Conservation (phyloP, 2,113 vertebrate species). For the Trinectes maculatus region DNA sequence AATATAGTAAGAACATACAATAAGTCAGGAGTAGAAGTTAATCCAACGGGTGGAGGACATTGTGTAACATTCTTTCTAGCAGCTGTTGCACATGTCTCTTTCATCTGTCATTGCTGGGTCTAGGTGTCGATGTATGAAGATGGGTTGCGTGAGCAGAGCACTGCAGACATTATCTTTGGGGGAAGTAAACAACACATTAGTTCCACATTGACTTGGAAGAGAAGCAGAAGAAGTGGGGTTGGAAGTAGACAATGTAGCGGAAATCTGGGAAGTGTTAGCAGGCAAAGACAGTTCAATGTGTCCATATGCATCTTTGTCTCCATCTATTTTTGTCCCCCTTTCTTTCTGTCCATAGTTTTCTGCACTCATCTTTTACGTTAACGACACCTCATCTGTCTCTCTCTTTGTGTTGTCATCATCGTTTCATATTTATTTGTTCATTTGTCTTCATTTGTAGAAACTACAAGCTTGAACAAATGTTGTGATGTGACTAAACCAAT, state of each 20-base stretch:
- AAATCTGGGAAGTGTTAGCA: constrained; percentile 62
- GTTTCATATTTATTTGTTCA: no score
- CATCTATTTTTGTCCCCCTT: constrained; percentile 6
- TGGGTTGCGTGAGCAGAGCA: constrained; percentile 62
- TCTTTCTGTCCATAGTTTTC: constrained; percentile 7
- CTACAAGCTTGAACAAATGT: constrained; percentile 50
- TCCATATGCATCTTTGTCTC: constrained; percentile 6
- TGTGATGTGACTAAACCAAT: constrained; percentile 12
- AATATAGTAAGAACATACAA: background rate
- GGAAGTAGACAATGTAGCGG: constrained; percentile 59
- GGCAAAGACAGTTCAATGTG: constrained; percentile 56
- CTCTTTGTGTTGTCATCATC: no score
- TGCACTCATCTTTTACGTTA: constrained; percentile 9
- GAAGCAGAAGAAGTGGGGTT: constrained; percentile 60
- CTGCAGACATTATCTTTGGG: constrained; percentile 66
- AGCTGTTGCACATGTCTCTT: background rate
- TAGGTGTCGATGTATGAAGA: constrained; percentile 53
- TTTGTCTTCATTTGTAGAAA: background rate
- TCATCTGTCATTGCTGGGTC: constrained; percentile 5
- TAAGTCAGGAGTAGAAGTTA: background rate
- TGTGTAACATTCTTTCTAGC: constrained; percentile 5
- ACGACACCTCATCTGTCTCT: no score
- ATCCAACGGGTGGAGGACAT: constrained; percentile 37
- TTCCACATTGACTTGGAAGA: constrained; percentile 76
- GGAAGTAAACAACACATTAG: constrained; percentile 78